phyloP scores from a whole-genome alignment of 2,797 vertebrate genomes.

The Acrossocheilus fasciatus region DNA sequence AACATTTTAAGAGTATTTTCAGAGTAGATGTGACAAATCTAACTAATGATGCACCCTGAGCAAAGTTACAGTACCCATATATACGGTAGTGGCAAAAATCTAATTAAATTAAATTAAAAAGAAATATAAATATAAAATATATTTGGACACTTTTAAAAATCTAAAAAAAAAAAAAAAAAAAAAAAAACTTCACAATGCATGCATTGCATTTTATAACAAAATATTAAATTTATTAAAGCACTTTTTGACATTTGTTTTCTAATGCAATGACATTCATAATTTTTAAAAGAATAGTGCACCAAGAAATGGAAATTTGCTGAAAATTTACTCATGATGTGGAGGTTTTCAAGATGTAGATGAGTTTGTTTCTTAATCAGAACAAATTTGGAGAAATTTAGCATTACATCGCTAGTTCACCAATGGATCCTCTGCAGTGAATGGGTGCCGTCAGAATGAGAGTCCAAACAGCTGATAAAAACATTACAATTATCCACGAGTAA shows the following conservation, averaged over 20 bases:
- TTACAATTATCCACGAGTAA: neutral
- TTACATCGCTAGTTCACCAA: neutral
- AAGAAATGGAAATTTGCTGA: neutral
- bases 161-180: neutral
- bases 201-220: neutral
- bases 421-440: neutral
- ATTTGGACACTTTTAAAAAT: neutral
- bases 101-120: neutral
- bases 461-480: neutral
- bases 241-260: neutral
- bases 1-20: constrained; percentile 33
- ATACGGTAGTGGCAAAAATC: neutral
- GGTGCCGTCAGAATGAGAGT: neutral
- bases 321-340: neutral
- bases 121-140: neutral
- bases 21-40: constrained; percentile 8
- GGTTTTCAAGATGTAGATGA: neutral
- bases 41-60: neutral
- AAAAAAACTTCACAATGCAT: neutral
- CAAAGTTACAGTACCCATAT: neutral
- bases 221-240: neutral
- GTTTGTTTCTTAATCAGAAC: neutral
- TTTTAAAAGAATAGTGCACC: neutral
- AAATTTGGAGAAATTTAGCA: neutral
- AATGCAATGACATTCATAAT: neutral